Percentiles rank a stretch among this genome's conserved stretches.
Conservation (phyloP, 2,888 invertebrate species). For the Agrilus mali region DNA sequence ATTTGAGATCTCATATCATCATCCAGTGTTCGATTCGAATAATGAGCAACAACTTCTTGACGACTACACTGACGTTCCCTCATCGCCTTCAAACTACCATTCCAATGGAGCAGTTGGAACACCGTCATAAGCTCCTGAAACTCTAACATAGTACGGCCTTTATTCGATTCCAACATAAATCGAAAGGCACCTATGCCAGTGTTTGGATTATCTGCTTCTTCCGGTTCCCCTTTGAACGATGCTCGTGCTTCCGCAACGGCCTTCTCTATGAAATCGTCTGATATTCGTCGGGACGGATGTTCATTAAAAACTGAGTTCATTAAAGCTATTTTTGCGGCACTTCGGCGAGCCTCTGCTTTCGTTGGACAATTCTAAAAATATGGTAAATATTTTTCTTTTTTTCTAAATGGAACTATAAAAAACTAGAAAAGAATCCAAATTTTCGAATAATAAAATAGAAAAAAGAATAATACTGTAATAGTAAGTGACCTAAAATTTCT, state of each 20-base stretch:
- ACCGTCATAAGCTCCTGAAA: slow-evolving; percentile 98
- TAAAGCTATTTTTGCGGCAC: slow-evolving; percentile 88
- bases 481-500: too few relatives aligned
- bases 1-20: slow-evolving; percentile 94
- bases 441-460: too few relatives aligned
- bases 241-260: slow-evolving; percentile 85
- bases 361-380: slow-evolving; percentile 74
- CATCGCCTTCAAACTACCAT: slow-evolving; percentile 92
- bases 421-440: too few relatives aligned
- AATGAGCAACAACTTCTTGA: slow-evolving; percentile 87
- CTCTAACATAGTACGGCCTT: slow-evolving; percentile 89
- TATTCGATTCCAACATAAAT: slow-evolving; percentile 67
- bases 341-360: slow-evolving; percentile 86
- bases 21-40: slow-evolving; percentile 82
- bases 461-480: too few relatives aligned
- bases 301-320: slow-evolving; percentile 97
- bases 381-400: too few relatives aligned
- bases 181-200: slow-evolving; percentile 63
- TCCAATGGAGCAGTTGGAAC: slow-evolving; percentile 92
- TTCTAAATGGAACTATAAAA: too few relatives aligned
- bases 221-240: slow-evolving; percentile 58
- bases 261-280: slow-evolving; percentile 88
- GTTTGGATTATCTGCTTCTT: slow-evolving; percentile 51
- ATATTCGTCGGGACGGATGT: slow-evolving; percentile 83
- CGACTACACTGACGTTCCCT: slow-evolving; percentile 87